These are phyloP conservation scores for Spicauda simplicius DNA, from an alignment of 2,888 invertebrate species.

Conservation along the genomic window DNA sequence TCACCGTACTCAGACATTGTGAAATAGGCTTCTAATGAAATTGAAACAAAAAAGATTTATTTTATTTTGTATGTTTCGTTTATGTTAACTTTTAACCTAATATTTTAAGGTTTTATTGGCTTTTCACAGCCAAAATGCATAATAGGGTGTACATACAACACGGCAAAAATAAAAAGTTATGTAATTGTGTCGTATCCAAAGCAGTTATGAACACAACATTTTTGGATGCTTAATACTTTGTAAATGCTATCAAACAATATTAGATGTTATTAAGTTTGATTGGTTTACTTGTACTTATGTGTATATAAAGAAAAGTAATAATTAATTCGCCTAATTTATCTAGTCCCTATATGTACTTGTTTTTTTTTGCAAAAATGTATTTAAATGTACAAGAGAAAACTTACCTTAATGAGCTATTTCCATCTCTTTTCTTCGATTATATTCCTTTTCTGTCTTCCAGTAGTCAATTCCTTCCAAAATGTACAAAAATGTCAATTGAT, in stretches of 20 bases:
- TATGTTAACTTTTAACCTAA: no score
- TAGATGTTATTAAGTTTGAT: not conserved
- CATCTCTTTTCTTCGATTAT: slow-evolving; percentile 15
- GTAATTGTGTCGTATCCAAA: no score
- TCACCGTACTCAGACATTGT: no score
- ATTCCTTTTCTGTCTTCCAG: slow-evolving; percentile 78
- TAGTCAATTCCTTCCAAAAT: slow-evolving; percentile 80
- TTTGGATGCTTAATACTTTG: not conserved
- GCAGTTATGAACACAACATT: no score
- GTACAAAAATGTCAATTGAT: slow-evolving; percentile 81
- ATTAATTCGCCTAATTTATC: slow-evolving; percentile 56
- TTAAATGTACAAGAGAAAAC: not conserved
- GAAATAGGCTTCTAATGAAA: no score
- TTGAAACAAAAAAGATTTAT: no score
- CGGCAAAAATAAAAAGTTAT: no score
- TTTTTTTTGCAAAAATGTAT: slow-evolving; percentile 4
- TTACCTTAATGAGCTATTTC: not conserved
- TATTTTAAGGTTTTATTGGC: no score
- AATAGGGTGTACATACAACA: no score
- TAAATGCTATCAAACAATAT: not conserved
- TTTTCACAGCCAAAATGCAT: no score
- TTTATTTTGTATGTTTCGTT: no score
- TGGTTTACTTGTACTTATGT: not conserved
- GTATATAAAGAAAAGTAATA: slow-evolving; percentile 22
- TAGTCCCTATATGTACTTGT: slow-evolving; percentile 51